Evolutionary conservation across 2,797 vertebrate species (phyloP).

Genomic region (Clarias laeviceps): DNA sequence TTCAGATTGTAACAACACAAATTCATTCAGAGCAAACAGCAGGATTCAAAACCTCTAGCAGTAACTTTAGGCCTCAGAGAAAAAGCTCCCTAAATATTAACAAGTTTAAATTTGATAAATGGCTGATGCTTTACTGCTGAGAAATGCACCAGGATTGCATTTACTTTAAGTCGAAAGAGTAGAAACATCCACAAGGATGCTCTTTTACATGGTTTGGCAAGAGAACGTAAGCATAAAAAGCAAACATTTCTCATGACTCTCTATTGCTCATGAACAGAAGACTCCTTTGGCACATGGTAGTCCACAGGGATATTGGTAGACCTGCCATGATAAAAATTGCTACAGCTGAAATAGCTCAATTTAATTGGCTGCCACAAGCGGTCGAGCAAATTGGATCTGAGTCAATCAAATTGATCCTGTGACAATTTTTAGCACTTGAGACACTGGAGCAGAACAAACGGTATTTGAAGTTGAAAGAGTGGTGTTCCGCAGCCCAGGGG

Average conservation of each 20-base stretch:
- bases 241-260: slow-evolving; percentile 16
- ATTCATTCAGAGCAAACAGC: background rate
- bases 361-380: slow-evolving; percentile 64
- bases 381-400: slow-evolving; percentile 54
- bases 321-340: slow-evolving; percentile 50
- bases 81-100: background rate
- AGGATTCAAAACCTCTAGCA: background rate
- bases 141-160: background rate
- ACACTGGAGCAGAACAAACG: slow-evolving; percentile 43
- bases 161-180: background rate
- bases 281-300: slow-evolving; percentile 20
- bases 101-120: background rate
- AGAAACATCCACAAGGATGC: background rate
- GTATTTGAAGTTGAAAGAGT: slow-evolving; percentile 40
- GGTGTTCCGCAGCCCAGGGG: slow-evolving; percentile 13
- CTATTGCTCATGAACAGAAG: slow-evolving; percentile 23
- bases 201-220: slow-evolving; percentile 4
- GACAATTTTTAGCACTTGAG: slow-evolving; percentile 54
- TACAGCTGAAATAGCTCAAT: slow-evolving; percentile 59
- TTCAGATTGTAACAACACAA: background rate
- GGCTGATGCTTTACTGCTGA: background rate
- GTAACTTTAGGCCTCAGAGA: background rate
- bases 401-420: slow-evolving; percentile 61
- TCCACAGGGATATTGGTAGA: slow-evolving; percentile 43
- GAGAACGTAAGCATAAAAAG: background rate